Evolutionary conservation across 2,888 invertebrate species (phyloP), one percentile per base, ranked within the genome.

Genomic region (Drosophila pullipes): DNA sequence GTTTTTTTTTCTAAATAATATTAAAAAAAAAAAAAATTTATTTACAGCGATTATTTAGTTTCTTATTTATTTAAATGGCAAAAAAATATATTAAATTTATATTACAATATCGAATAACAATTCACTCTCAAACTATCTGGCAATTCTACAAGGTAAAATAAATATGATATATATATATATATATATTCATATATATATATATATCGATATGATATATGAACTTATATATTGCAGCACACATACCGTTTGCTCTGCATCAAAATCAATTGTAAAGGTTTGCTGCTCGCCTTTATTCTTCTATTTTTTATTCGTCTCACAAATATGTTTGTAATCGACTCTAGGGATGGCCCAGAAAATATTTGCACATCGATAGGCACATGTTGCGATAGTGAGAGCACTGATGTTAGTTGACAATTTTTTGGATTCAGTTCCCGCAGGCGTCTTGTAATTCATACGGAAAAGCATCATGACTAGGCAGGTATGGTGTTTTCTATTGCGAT

Each of bases 101-200:
- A 22, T 22, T 22, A 44, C 44, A 11, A 44, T 44, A 13, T 44
- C 44, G 6, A 44, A 22, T 6, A 13, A 0, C n/a, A 22, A 7
- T 16, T 28, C 2, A 25, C 18, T 16, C 16, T n/a, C 7, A 44
- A 28, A 16, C 18, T 18, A 3, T 54, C 53, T 65, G 75, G 69
- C 54, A 69, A 33, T 65, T 11, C 41, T 10, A n/a, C 6, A 22
- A n/a, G 22, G 22, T 44, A 69, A 33, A 37, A 37, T 16, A 37
- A 35, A 35, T 35, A 28, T 25, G 7, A 30, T 30, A 30, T 1
- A 31, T 9, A 31, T 9, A 31, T 28, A 28, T 28, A 31, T 1
- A 9, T 28, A 28, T 30, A 28, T 25, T 25, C 25, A 31, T 1
- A 9, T 28, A 28, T 30, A 30, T 30, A 30, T 31, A 31, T 31